phyloP scores from a whole-genome alignment of 2,888 invertebrate genomes.

The Linnaemya tessellans region DNA sequence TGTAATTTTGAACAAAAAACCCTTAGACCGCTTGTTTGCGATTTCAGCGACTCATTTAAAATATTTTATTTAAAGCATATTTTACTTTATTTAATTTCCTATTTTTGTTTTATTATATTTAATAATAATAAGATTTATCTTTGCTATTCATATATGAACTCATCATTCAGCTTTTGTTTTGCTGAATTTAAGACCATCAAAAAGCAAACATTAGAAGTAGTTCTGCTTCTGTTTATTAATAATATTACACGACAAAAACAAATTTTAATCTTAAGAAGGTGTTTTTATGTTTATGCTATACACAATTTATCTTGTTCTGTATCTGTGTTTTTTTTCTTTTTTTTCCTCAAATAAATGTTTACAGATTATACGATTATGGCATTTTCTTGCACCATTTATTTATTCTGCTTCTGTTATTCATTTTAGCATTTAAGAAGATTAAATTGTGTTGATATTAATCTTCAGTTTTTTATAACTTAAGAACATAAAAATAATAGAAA shows the following conservation, averaged over 20 bases:
- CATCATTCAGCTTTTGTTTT: no score
- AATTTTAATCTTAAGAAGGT: constrained; percentile 35
- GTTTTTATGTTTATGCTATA: constrained; percentile 31
- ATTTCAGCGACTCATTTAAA: no score
- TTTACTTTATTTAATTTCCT: no score
- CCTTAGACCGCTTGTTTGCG: no score
- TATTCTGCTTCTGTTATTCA: neutral
- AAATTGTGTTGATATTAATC: constrained; percentile 61
- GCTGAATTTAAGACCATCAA: neutral
- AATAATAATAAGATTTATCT: no score
- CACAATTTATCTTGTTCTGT: neutral
- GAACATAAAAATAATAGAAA: neutral
- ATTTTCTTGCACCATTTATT: constrained; percentile 27
- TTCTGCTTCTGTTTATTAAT: constrained; percentile 12
- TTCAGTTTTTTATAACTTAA: constrained; percentile 12
- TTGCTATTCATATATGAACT: no score
- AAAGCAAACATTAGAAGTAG: neutral
- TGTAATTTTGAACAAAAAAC: no score
- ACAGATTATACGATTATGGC: constrained; percentile 55
- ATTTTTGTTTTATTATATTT: no score
- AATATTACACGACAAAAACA: neutral
- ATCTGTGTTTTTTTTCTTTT: neutral
- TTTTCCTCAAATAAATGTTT: constrained; percentile 22
- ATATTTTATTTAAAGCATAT: no score
- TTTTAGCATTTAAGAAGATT: constrained; percentile 57